Evolutionary conservation across 2,797 vertebrate species (phyloP).

Genomic region (Meda fulgida): DNA sequence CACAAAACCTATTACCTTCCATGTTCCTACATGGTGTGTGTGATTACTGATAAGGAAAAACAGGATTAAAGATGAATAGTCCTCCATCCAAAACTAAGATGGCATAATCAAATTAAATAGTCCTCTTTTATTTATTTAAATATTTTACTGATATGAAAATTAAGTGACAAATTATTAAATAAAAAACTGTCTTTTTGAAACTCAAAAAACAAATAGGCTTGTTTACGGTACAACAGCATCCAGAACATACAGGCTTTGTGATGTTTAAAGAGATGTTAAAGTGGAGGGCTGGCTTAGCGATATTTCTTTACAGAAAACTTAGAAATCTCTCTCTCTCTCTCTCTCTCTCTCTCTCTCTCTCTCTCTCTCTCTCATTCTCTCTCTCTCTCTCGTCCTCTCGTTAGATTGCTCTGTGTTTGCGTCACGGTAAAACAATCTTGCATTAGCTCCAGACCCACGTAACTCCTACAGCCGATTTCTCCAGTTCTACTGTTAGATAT

Average conservation of each 20-base stretch:
- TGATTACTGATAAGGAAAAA: not conserved
- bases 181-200: no score
- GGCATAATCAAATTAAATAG: not conserved
- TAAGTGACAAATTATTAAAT: no score
- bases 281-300: not conserved
- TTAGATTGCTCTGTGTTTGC: slow-evolving; percentile 55
- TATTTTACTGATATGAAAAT: not conserved
- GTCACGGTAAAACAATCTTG: slow-evolving; percentile 24
- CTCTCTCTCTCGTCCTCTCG: slow-evolving; percentile 44
- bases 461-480: slow-evolving; percentile 22
- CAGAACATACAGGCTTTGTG: not conserved
- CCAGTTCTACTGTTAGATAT: not conserved
- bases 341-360: no score
- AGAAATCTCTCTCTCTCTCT: not conserved
- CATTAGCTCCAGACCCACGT: slow-evolving; percentile 21
- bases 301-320: slow-evolving; percentile 24
- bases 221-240: not conserved
- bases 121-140: not conserved
- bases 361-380: no score
- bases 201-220: not conserved
- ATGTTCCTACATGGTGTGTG: not conserved
- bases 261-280: not conserved
- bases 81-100: not conserved
- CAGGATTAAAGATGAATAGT: not conserved
- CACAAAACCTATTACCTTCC: not conserved